Conservation (phyloP, 2,888 invertebrate species). For the Entomobrya multifasciata region DNA sequence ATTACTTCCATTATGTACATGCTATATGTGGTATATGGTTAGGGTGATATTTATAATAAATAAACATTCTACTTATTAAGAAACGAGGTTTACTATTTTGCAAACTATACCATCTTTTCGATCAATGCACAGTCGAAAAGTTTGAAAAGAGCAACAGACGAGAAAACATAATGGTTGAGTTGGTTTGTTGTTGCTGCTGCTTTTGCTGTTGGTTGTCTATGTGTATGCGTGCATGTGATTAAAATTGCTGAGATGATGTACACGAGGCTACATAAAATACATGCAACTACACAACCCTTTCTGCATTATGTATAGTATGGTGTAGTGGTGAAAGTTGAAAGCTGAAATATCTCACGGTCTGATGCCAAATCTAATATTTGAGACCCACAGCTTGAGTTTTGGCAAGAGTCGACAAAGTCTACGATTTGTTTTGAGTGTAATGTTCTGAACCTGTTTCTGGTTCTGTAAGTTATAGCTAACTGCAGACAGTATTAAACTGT, state of each 20-base stretch:
- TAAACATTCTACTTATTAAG: not conserved
- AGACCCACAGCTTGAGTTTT: slow-evolving; percentile 33
- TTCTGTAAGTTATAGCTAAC: not conserved
- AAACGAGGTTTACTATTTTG: not conserved
- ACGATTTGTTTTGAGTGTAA: not conserved
- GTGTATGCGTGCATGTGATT: not conserved
- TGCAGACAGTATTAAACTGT: not conserved
- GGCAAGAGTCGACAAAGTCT: slow-evolving; percentile 11
- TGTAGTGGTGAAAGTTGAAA: not conserved
- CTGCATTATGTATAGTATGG: not conserved
- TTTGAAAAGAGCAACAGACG: slow-evolving; percentile 21
- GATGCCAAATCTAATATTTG: slow-evolving; percentile 45
- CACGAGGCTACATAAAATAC: too few relatives aligned
- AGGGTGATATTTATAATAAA: not conserved
- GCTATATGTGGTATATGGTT: too few relatives aligned
- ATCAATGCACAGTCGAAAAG: slow-evolving; percentile 13
- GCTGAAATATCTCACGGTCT: slow-evolving; percentile 15
- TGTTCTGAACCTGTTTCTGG: not conserved
- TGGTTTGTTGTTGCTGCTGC: slow-evolving; percentile 6
- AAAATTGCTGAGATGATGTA: not conserved
- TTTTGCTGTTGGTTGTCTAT: slow-evolving; percentile 3
- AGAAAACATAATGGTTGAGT: not conserved
- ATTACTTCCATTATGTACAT: slow-evolving; percentile 11
- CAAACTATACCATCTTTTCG: not conserved
- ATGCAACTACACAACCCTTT: too few relatives aligned